Percentiles rank a stretch among this genome's conserved stretches.
These are phyloP conservation scores for Harpalus rufipes DNA, from an alignment of 2,888 invertebrate genomes.

Conservation along the genomic window DNA sequence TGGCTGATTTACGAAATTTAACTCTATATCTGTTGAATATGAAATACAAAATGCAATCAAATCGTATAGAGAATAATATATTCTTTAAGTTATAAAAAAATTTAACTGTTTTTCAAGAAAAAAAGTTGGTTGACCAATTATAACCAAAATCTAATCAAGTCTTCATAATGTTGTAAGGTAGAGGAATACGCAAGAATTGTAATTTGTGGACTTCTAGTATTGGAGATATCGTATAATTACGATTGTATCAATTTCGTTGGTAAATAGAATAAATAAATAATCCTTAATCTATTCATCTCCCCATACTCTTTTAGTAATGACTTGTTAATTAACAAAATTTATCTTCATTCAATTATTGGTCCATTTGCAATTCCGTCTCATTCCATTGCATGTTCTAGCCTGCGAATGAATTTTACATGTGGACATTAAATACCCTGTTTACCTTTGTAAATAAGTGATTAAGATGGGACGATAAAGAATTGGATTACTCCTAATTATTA, in stretches of 20 bases:
- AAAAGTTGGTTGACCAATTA: too few relatives aligned
- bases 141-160: too few relatives aligned
- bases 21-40: too few relatives aligned
- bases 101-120: too few relatives aligned
- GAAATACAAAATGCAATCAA: too few relatives aligned
- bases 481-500: slow-evolving; percentile 53
- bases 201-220: too few relatives aligned
- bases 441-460: slow-evolving; percentile 56
- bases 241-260: neutral
- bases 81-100: too few relatives aligned
- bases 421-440: slow-evolving; percentile 57
- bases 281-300: neutral
- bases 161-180: too few relatives aligned
- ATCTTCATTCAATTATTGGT: slow-evolving; percentile 60
- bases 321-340: slow-evolving; percentile 11
- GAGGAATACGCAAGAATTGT: too few relatives aligned
- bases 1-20: too few relatives aligned
- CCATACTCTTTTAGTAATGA: neutral
- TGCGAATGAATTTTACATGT: slow-evolving; percentile 54
- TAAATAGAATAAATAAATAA: neutral
- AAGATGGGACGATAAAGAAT: slow-evolving; percentile 35
- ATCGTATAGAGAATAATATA: too few relatives aligned
- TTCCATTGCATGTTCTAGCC: slow-evolving; percentile 40
- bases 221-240: too few relatives aligned
- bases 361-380: slow-evolving; percentile 53